A percentile compares a stretch with the other conserved stretches of the same genome.
Conservation (phyloP, 2,797 vertebrate genomes). For the Semotilus atromaculatus region DNA sequence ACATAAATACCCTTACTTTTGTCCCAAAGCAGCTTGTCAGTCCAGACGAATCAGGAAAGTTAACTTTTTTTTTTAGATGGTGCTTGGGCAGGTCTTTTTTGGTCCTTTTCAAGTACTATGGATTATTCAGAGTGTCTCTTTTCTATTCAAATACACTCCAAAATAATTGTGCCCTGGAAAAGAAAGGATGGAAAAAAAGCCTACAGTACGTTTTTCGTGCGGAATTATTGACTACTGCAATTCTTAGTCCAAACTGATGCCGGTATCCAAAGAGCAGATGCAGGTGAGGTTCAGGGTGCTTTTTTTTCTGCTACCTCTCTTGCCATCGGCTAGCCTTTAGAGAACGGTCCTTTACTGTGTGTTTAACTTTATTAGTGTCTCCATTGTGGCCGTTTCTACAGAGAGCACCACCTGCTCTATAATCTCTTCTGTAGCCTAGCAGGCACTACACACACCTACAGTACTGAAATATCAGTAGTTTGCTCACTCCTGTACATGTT, state of each 20-base stretch:
- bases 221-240: constrained; percentile 1
- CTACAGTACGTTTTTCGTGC: neutral
- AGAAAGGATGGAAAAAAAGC: neutral
- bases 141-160: constrained; percentile 23
- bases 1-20: neutral
- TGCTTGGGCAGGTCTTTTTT: neutral
- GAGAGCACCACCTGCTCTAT: constrained; percentile 32
- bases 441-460: constrained; percentile 32
- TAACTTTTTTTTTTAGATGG: neutral
- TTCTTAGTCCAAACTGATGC: constrained; percentile 5
- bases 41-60: neutral
- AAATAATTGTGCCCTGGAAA: constrained; percentile 22
- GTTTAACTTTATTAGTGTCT: constrained; percentile 52
- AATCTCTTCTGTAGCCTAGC: constrained; percentile 43
- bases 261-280: constrained; percentile 5
- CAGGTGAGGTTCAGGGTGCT: neutral
- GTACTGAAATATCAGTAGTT: constrained; percentile 27
- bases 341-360: constrained; percentile 20
- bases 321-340: constrained; percentile 38
- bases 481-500: constrained; percentile 39
- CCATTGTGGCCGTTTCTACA: constrained; percentile 25
- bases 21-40: constrained; percentile 8
- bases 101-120: neutral
- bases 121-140: constrained; percentile 25
- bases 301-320: neutral